phyloP scores from a whole-genome alignment of 2,797 vertebrate genomes.

The Coreius guichenoti region DNA sequence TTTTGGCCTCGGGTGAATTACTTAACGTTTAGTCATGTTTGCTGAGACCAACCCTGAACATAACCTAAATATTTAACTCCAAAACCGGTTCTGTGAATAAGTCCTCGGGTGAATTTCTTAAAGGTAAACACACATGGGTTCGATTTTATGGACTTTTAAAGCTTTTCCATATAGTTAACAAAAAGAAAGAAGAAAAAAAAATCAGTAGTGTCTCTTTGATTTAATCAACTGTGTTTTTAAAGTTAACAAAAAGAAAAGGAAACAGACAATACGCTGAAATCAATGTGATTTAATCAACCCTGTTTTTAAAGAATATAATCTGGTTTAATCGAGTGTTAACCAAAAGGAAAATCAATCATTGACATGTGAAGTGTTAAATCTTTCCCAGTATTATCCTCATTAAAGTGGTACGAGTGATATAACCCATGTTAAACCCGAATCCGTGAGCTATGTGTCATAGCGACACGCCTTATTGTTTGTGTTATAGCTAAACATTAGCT shows the following conservation, averaged over 20 bases:
- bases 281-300: neutral
- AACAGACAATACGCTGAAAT: neutral
- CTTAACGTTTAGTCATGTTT: slow-evolving; percentile 53
- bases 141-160: neutral
- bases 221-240: neutral
- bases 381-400: slow-evolving; percentile 53
- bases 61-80: slow-evolving; percentile 69
- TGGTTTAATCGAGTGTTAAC: neutral
- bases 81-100: slow-evolving; percentile 55
- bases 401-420: slow-evolving; percentile 55
- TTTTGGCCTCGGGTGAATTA: slow-evolving; percentile 29
- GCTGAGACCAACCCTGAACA: slow-evolving; percentile 31
- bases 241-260: neutral
- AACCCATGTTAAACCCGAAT: slow-evolving; percentile 63
- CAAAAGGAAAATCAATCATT: neutral
- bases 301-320: neutral
- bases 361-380: neutral
- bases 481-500: slow-evolving; percentile 77
- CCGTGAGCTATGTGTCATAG: slow-evolving; percentile 71
- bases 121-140: neutral
- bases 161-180: no score
- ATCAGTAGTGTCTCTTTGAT: neutral
- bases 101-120: slow-evolving; percentile 10
- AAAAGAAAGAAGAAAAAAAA: neutral
- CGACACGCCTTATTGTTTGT: slow-evolving; percentile 75